Percentiles rank a stretch among this genome's conserved stretches.
Conservation (phyloP, 2,888 invertebrate species). For the Dynastes hyllus region DNA sequence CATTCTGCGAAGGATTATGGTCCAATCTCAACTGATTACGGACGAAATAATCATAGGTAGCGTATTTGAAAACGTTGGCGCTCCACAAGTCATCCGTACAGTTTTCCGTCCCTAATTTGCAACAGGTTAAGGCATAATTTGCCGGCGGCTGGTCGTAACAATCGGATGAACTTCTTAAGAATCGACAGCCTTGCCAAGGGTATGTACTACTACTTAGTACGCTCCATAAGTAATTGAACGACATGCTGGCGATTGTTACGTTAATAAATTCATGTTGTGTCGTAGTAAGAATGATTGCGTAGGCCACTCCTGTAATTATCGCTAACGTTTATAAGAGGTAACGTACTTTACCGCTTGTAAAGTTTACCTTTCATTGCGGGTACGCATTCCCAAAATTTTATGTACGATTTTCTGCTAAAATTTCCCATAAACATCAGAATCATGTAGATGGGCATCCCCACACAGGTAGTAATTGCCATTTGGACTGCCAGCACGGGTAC, state of each 20-base stretch:
- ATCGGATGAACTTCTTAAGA: neutral
- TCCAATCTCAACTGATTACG: constrained; percentile 8
- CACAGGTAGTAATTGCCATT: neutral
- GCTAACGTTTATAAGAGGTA: neutral
- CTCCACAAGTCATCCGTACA: constrained; percentile 2
- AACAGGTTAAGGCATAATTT: constrained; percentile 1
- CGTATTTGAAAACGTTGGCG: neutral
- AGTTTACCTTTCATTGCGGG: constrained; percentile 30
- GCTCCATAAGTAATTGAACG: constrained; percentile 10
- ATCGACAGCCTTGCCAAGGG: constrained; percentile 31
- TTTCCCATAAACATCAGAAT: constrained; percentile 43
- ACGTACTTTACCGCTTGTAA: neutral
- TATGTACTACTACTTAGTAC: neutral
- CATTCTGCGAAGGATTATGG: neutral
- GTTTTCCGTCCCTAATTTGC: neutral
- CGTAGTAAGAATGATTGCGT: neutral
- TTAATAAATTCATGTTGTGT: constrained; percentile 15
- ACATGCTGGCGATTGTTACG: neutral
- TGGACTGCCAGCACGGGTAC: constrained; percentile 29
- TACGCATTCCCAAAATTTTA: constrained; percentile 44
- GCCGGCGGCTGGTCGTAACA: neutral
- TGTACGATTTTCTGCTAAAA: constrained; percentile 20
- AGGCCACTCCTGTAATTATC: constrained; percentile 12
- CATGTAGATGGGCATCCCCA: constrained; percentile 41
- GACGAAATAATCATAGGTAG: constrained; percentile 21